A percentile compares a stretch with the other conserved stretches of the same genome.
Evolutionary conservation across 2,113 vertebrate genomes (phyloP).

Genomic region (Salvator merianae): DNA sequence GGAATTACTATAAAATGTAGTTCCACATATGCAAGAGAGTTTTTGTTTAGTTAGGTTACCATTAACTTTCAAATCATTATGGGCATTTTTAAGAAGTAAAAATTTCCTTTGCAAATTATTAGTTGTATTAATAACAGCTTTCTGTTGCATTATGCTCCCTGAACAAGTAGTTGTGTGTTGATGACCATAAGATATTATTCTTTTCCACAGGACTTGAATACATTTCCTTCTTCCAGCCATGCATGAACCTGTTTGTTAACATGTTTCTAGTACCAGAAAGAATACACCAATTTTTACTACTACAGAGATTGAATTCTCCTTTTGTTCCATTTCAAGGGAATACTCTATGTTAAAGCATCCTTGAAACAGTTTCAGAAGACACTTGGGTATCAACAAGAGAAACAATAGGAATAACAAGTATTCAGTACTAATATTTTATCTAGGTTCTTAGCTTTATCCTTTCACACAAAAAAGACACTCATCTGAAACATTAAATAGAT

Average conservation of each 20-base stretch:
- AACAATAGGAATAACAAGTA: background rate
- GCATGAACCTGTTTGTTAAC: background rate
- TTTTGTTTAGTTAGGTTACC: conserved; percentile 4
- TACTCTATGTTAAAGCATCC: background rate
- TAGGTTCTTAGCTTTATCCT: background rate
- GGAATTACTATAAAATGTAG: conserved; percentile 17
- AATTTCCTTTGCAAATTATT: background rate
- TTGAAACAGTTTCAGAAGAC: background rate
- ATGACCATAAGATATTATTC: background rate
- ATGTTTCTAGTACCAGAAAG: background rate
- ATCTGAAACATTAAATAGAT: background rate
- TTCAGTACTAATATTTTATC: background rate
- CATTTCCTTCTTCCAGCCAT: background rate
- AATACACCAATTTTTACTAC: background rate
- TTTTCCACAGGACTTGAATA: background rate
- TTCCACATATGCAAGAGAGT: conserved; percentile 9
- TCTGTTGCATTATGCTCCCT: background rate
- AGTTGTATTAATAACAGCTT: background rate
- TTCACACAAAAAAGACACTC: background rate
- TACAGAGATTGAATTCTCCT: background rate
- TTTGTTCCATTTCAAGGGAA: background rate
- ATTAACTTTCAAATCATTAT: background rate
- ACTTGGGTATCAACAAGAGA: background rate
- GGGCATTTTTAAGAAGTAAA: background rate
- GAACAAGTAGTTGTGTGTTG: background rate